phyloP scores from a whole-genome alignment of 92 coral and sea anemone genomes.

The Parazoanthus darwini region DNA sequence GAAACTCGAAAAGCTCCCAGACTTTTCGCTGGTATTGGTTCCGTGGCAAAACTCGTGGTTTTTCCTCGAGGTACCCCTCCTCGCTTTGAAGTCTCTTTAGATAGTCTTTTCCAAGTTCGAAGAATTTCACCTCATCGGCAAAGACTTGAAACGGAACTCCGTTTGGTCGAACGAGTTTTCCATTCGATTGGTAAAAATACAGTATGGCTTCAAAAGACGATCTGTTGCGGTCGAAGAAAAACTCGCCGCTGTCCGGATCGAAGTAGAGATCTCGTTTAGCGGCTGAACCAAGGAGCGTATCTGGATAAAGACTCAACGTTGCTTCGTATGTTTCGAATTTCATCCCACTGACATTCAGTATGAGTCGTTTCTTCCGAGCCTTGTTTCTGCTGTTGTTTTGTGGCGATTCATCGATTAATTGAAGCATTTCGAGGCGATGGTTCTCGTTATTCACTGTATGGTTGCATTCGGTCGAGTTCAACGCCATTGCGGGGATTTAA shows the following conservation, averaged over 20 bases:
- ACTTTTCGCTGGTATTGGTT: slow-evolving; percentile 71
- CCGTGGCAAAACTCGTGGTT: slow-evolving; percentile 64
- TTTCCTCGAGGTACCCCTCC: slow-evolving; percentile 75
- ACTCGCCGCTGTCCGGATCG: slow-evolving; percentile 78
- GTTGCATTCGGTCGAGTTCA: slow-evolving; percentile 13
- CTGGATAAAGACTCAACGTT: slow-evolving; percentile 81
- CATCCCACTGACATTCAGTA: slow-evolving; percentile 92
- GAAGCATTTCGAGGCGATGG: slow-evolving; percentile 18
- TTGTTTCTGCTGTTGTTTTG: not conserved
- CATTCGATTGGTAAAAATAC: slow-evolving; percentile 89
- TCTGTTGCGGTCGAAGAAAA: slow-evolving; percentile 97
- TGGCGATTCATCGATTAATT: not conserved
- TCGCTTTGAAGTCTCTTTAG: slow-evolving; percentile 72
- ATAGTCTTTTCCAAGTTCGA: slow-evolving; percentile 78
- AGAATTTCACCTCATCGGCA: slow-evolving; percentile 84
- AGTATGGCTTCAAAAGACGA: slow-evolving; percentile 97
- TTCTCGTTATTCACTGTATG: not conserved
- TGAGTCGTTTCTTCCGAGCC: slow-evolving; percentile 48
- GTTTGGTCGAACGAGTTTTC: slow-evolving; percentile 86
- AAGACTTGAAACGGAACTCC: slow-evolving; percentile 89
- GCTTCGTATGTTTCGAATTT: slow-evolving; percentile 88
- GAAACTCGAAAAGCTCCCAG: slow-evolving; percentile 94
- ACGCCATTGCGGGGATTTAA: slow-evolving; percentile 25
- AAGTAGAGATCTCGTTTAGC: slow-evolving; percentile 74
- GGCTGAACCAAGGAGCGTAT: slow-evolving; percentile 87